Evolutionary conservation across 1,140 invertebrate species (phyloP).

Genomic region (Drosophila parvula): DNA sequence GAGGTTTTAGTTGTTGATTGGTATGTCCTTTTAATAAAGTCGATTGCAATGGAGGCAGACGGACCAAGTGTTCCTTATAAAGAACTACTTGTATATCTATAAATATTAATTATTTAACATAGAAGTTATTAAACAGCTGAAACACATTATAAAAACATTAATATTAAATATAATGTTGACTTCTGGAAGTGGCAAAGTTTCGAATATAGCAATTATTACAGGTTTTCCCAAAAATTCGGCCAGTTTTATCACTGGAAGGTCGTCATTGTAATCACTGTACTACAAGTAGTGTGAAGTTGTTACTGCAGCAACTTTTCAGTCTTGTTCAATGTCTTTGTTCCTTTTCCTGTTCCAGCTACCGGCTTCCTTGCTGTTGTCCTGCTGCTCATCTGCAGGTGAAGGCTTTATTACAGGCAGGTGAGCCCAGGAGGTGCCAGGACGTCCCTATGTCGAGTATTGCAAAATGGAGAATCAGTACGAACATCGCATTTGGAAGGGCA

Average conservation of each 20-base stretch:
- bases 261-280: conserved; percentile 48
- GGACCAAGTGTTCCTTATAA: not conserved
- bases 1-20: conserved; percentile 6
- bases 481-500: conserved; percentile 23
- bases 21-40: not conserved
- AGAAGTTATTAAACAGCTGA: not conserved
- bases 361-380: conserved; percentile 49
- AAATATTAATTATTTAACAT: no score
- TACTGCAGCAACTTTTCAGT: conserved; percentile 22
- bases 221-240: not conserved
- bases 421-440: conserved; percentile 24
- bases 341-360: conserved; percentile 26
- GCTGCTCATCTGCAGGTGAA: conserved; percentile 64
- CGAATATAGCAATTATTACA: not conserved
- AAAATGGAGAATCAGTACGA: conserved; percentile 36
- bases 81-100: not conserved
- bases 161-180: not conserved
- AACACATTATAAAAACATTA: not conserved
- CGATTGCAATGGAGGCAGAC: not conserved
- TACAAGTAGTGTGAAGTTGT: conserved; percentile 29
- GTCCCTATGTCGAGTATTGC: conserved; percentile 26
- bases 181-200: no score
- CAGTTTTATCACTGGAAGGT: not conserved
- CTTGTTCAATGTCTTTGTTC: conserved; percentile 11
- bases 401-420: conserved; percentile 67